A percentile compares a stretch with the other conserved stretches of the same genome.
phyloP scores from a whole-genome alignment of 2,797 vertebrate species.

The Trachurus trachurus region DNA sequence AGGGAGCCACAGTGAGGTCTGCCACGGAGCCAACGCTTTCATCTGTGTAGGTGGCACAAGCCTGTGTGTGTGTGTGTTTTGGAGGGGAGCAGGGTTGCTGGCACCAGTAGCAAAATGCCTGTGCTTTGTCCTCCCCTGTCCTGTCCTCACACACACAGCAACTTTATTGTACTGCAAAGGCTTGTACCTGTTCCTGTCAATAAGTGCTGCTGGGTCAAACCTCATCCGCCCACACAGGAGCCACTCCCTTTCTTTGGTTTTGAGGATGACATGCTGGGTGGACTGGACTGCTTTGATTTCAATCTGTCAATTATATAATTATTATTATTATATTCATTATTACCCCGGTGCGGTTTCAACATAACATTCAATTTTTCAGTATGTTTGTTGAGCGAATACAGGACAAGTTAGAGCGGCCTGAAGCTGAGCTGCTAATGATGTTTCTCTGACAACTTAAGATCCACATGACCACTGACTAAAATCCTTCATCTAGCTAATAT shows the following conservation, averaged over 20 bases:
- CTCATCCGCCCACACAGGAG: slow-evolving; percentile 34
- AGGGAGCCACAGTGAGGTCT: slow-evolving; percentile 50
- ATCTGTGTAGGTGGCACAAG: slow-evolving; percentile 65
- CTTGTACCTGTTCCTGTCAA: slow-evolving; percentile 61
- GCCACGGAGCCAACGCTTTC: slow-evolving; percentile 52
- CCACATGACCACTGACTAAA: no score
- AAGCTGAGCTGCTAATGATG: no score
- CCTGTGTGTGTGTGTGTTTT: slow-evolving; percentile 43
- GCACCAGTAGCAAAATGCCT: slow-evolving; percentile 51
- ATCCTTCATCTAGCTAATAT: no score
- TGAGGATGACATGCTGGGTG: not conserved
- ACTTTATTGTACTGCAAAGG: slow-evolving; percentile 45
- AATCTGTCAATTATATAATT: not conserved
- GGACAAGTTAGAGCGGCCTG: no score
- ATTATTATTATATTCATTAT: no score
- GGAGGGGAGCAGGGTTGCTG: slow-evolving; percentile 38
- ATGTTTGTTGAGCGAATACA: no score
- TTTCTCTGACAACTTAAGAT: no score
- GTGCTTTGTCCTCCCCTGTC: slow-evolving; percentile 47
- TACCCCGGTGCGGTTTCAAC: no score
- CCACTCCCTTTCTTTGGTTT: not conserved
- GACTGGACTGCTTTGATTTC: not conserved
- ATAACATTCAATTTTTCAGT: no score
- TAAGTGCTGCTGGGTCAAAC: slow-evolving; percentile 63
- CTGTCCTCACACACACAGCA: slow-evolving; percentile 57